Conservation (phyloP, 1,140 invertebrate genomes). For the Maniola jurtina region DNA sequence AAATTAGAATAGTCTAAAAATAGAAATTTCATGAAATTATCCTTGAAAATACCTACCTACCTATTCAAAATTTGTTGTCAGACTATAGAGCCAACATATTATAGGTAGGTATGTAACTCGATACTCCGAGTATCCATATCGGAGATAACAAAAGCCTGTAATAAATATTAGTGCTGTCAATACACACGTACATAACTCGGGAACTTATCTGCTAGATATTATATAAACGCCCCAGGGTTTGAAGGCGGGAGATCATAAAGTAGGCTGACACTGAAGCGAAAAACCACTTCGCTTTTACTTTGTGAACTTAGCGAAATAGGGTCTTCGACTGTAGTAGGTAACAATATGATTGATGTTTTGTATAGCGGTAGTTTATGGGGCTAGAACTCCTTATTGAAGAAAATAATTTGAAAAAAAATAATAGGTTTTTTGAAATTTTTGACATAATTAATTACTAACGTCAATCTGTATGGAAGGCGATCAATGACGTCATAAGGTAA, state of each 20-base stretch:
- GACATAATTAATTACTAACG: too few relatives aligned
- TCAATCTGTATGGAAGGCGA: too few relatives aligned
- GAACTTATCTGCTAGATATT: constrained; percentile 73
- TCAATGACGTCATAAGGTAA: too few relatives aligned
- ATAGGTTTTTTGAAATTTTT: too few relatives aligned
- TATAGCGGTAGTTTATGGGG: too few relatives aligned
- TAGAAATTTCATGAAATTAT: too few relatives aligned
- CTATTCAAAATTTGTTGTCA: neutral
- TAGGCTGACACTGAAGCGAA: constrained; percentile 23
- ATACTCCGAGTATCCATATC: constrained; percentile 11
- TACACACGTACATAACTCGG: constrained; percentile 60
- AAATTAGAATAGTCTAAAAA: too few relatives aligned
- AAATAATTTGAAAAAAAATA: too few relatives aligned
- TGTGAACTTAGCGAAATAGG: too few relatives aligned
- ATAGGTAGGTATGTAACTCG: neutral
- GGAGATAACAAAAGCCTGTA: constrained; percentile 65
- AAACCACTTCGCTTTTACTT: constrained; percentile 19
- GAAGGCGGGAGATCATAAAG: constrained; percentile 45
- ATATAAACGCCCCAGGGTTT: constrained; percentile 69
- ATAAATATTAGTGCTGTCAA: constrained; percentile 76
- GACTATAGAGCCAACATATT: neutral
- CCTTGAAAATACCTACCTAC: neutral
- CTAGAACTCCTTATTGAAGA: too few relatives aligned
- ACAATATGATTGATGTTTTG: too few relatives aligned
- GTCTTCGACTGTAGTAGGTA: too few relatives aligned